Percentiles rank a stretch among this genome's conserved stretches.
Evolutionary conservation across 1,140 invertebrate genomes (phyloP).

Genomic region (roundworm (Caenorhabditis elegans)): DNA sequence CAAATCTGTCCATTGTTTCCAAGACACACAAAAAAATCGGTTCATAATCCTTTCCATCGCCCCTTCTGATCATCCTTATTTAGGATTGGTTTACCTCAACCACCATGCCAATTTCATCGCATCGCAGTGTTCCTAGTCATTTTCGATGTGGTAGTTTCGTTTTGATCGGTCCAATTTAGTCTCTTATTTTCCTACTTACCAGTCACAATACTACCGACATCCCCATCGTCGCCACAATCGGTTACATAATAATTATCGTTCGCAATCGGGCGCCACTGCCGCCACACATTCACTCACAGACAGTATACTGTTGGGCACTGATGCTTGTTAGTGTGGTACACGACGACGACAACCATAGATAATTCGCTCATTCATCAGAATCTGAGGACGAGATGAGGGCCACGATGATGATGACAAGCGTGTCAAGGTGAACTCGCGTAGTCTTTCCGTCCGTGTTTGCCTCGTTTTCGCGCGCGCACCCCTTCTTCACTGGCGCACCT

Average conservation of each 20-base stretch:
- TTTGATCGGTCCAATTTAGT: background rate
- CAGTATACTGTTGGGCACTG: background rate
- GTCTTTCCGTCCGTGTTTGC: slow-evolving; percentile 20
- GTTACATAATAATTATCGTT: slow-evolving; percentile 23
- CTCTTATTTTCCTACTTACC: background rate
- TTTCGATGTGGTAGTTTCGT: slow-evolving; percentile 5
- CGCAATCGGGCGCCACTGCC: background rate
- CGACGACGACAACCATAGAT: background rate
- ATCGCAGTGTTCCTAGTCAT: no score
- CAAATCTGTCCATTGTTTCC: no score
- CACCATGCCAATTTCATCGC: no score
- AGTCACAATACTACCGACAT: background rate
- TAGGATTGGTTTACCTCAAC: no score
- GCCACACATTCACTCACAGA: background rate
- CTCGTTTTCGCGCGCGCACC: slow-evolving; percentile 24
- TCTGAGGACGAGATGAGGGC: background rate
- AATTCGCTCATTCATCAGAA: slow-evolving; percentile 22
- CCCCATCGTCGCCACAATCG: background rate
- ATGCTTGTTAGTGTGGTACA: background rate
- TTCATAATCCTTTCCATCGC: no score
- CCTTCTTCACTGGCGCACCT: slow-evolving; percentile 2
- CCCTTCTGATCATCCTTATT: background rate
- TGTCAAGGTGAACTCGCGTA: slow-evolving; percentile 28
- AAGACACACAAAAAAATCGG: no score
- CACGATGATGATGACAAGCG: slow-evolving; percentile 23